A percentile compares a stretch with the other conserved stretches of the same genome.
Conservation (phyloP, 2,113 vertebrate species). For the Leiothrix lutea region DNA sequence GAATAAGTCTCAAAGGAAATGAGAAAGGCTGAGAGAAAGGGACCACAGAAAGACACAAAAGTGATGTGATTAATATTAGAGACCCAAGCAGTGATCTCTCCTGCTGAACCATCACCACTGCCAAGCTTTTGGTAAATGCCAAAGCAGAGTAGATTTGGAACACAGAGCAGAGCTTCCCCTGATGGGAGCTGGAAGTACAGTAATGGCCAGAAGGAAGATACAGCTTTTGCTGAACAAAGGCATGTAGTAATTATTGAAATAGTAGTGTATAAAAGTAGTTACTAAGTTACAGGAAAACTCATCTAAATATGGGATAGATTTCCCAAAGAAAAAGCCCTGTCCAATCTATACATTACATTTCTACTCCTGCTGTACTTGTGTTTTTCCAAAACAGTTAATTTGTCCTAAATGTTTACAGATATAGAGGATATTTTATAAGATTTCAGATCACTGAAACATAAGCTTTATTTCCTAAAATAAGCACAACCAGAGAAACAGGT, state of each 20-base stretch:
- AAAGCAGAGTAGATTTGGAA: not conserved
- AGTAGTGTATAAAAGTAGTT: not conserved
- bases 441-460: constrained; percentile 15
- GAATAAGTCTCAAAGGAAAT: not conserved
- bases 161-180: not conserved
- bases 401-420: not conserved
- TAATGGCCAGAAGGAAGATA: not conserved
- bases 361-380: not conserved
- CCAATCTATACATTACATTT: not conserved
- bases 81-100: not conserved
- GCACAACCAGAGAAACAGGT: not conserved
- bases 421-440: not conserved
- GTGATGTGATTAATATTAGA: not conserved
- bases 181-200: not conserved
- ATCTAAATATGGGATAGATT: not conserved
- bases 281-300: not conserved
- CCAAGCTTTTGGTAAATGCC: not conserved
- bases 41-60: not conserved
- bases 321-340: not conserved
- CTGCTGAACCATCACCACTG: not conserved
- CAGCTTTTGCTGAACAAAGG: not conserved
- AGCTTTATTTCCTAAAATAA: constrained; percentile 4
- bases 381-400: not conserved
- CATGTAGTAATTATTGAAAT: not conserved
- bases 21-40: not conserved